Evolutionary conservation across 2,113 vertebrate genomes (phyloP).

Genomic region (Hydrolagus affinis): DNA sequence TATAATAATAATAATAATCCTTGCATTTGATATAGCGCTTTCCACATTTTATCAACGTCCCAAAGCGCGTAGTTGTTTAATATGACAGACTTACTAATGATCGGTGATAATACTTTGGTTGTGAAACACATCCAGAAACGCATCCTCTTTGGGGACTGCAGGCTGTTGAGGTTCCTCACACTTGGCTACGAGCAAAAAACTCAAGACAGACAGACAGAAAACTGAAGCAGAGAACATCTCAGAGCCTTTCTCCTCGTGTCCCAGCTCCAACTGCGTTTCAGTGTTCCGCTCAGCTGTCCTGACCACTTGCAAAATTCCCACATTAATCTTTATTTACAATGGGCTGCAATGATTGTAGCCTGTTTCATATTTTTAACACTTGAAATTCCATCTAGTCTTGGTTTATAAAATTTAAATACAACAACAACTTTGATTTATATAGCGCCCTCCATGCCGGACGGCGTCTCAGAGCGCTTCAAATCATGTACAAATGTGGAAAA

Average conservation of each 20-base stretch:
- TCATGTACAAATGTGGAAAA: too few relatives aligned
- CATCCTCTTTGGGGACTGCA: background rate
- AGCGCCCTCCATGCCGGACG: too few relatives aligned
- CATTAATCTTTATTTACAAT: slow-evolving; percentile 1
- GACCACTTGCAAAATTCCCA: background rate
- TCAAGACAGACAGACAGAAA: slow-evolving; percentile 26
- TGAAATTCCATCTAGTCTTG: too few relatives aligned
- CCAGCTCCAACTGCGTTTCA: background rate
- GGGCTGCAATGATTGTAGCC: background rate
- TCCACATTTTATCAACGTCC: too few relatives aligned
- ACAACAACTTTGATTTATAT: too few relatives aligned
- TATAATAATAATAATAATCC: background rate
- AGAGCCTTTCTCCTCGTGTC: too few relatives aligned
- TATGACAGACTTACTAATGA: slow-evolving; percentile 36
- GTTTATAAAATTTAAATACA: too few relatives aligned
- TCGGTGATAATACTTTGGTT: slow-evolving; percentile 39
- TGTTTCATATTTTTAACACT: too few relatives aligned
- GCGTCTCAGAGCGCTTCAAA: too few relatives aligned
- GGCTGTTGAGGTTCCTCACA: background rate
- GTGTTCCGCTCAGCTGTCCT: background rate
- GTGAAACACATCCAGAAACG: slow-evolving; percentile 35
- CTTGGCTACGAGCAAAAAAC: background rate
- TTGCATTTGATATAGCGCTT: too few relatives aligned
- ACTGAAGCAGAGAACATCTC: background rate
- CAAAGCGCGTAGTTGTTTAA: too few relatives aligned